Percentiles rank a stretch among this genome's conserved stretches.
Conservation (phyloP, 2,797 vertebrate genomes). For the Prionace glauca region DNA sequence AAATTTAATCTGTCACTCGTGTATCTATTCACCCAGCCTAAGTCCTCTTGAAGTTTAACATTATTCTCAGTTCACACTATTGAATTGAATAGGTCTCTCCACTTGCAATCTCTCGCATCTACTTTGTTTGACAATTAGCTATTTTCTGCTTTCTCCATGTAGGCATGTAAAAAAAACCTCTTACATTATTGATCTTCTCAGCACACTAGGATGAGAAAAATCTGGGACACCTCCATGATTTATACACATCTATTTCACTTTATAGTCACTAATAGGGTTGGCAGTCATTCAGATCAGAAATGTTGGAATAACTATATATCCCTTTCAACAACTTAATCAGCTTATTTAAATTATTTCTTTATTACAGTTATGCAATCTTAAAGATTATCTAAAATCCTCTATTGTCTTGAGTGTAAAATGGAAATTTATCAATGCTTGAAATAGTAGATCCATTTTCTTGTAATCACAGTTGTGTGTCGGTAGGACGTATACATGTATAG, state of each 20-base stretch:
- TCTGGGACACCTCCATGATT: not conserved
- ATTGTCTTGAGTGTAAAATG: not conserved
- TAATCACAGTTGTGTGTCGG: not conserved
- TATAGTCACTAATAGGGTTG: not conserved
- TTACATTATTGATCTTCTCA: not conserved
- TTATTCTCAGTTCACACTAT: not conserved
- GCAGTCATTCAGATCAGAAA: not conserved
- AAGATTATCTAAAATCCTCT: not conserved
- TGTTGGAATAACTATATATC: not conserved
- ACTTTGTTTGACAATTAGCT: not conserved
- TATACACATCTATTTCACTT: not conserved
- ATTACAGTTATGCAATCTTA: not conserved
- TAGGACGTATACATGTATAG: not conserved
- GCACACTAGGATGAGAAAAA: not conserved
- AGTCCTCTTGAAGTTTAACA: not conserved
- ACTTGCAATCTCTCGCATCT: not conserved
- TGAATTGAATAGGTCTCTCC: not conserved
- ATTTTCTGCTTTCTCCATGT: not conserved
- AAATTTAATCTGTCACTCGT: not conserved
- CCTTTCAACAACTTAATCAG: conserved; percentile 7
- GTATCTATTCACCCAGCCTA: not conserved
- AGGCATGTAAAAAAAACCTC: not conserved
- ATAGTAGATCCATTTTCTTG: not conserved
- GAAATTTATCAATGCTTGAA: not conserved
- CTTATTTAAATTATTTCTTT: not conserved